Evolutionary conservation across 2,888 invertebrate species (phyloP).

Genomic region (Netelia melanura): DNA sequence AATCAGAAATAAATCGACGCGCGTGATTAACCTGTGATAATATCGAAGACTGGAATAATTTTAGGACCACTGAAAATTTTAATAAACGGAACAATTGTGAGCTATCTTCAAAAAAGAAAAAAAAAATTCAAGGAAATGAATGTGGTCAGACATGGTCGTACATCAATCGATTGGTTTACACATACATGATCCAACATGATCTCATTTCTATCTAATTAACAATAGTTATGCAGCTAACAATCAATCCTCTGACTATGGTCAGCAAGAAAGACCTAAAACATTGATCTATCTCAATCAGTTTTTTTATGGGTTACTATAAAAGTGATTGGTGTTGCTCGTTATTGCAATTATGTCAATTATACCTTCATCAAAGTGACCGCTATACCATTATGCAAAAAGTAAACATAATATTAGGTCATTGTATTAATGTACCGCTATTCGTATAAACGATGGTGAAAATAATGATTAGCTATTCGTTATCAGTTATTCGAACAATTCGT

Average conservation of each 20-base stretch:
- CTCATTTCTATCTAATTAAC: no score
- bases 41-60: not conserved
- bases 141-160: no score
- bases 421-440: not conserved
- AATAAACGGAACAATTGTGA: not conserved
- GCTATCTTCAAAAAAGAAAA: no score
- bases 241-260: no score
- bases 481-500: not conserved
- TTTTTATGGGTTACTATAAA: not conserved
- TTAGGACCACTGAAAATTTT: not conserved
- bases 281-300: not conserved
- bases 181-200: no score
- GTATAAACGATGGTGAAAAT: not conserved
- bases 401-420: not conserved
- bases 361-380: not conserved
- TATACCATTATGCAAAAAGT: no score
- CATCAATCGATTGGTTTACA: no score
- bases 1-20: not conserved
- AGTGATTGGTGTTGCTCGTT: not conserved
- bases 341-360: not conserved
- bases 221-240: no score
- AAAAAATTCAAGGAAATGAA: no score
- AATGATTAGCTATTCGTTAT: not conserved
- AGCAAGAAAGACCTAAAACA: no score
- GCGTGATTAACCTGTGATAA: conserved; percentile 9